Conservation (phyloP, 2,888 invertebrate genomes). For the Napeogenes sylphis region DNA sequence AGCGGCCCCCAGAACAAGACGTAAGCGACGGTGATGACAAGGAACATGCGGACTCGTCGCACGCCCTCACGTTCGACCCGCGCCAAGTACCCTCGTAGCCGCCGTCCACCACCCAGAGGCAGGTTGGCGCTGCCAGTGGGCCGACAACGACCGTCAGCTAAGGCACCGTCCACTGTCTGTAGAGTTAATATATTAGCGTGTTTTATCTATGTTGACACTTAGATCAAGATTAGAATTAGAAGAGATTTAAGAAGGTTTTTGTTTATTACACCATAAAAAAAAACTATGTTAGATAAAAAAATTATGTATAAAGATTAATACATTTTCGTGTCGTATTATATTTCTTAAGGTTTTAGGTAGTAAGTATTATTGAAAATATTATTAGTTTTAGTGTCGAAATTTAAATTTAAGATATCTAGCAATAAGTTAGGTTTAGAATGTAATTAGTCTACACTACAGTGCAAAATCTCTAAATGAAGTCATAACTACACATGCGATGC, state of each 20-base stretch:
- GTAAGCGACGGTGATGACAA: slow-evolving; percentile 90
- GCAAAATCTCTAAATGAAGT: slow-evolving; percentile 19
- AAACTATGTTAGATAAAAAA: too few relatives aligned
- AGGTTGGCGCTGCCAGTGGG: slow-evolving; percentile 55
- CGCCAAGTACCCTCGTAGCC: slow-evolving; percentile 86
- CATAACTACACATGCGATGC: slow-evolving; percentile 30
- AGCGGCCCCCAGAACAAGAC: slow-evolving; percentile 94
- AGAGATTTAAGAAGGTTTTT: too few relatives aligned
- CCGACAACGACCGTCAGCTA: slow-evolving; percentile 59
- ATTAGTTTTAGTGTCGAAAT: too few relatives aligned
- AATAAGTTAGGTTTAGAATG: neutral
- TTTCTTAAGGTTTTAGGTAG: too few relatives aligned
- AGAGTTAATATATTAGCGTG: slow-evolving; percentile 21
- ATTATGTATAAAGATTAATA: too few relatives aligned
- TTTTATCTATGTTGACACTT: neutral
- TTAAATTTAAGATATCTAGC: neutral
- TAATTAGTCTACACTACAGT: slow-evolving; percentile 20
- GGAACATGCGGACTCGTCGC: slow-evolving; percentile 89
- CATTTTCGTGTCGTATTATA: too few relatives aligned
- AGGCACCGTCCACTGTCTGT: slow-evolving; percentile 67
- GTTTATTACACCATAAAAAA: too few relatives aligned
- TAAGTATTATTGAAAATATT: too few relatives aligned
- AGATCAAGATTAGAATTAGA: too few relatives aligned
- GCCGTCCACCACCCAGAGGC: slow-evolving; percentile 82
- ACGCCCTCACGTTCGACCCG: slow-evolving; percentile 89